Conservation (phyloP, 2,113 vertebrate genomes). For the Dipodomys merriami region DNA sequence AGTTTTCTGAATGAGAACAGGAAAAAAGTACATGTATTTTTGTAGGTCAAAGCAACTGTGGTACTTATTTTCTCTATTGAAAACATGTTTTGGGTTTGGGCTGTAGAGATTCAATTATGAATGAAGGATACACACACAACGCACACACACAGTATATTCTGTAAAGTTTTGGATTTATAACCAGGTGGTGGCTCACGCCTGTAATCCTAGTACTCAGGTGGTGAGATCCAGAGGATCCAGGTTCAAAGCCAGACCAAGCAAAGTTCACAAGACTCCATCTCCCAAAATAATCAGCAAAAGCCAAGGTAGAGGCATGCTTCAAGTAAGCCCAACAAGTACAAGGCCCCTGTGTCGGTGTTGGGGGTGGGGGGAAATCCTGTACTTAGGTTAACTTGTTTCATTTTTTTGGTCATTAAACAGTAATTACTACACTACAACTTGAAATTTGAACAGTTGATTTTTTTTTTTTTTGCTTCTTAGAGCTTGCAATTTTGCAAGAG, state of each 20-base stretch:
- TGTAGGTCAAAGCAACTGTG: not conserved
- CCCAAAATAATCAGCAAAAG: too few species aligned
- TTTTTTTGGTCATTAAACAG: conserved; percentile 59
- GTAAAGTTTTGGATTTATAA: not conserved
- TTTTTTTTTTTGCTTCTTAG: not conserved
- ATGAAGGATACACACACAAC: not conserved
- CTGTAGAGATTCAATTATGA: not conserved
- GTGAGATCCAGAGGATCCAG: too few species aligned
- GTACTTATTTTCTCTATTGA: conserved; percentile 26
- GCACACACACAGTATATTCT: not conserved
- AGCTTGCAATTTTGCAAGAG: conserved; percentile 66
- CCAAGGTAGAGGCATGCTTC: too few species aligned
- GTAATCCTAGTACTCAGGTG: too few species aligned
- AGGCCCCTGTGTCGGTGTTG: too few species aligned
- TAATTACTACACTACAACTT: conserved; percentile 15
- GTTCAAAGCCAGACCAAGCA: too few species aligned
- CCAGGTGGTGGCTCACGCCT: too few species aligned
- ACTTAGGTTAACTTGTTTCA: conserved; percentile 35
- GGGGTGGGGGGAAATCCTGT: too few species aligned
- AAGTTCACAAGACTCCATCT: too few species aligned
- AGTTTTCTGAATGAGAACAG: conserved; percentile 62
- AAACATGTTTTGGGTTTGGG: conserved; percentile 43
- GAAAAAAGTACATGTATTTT: not conserved
- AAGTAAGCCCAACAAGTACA: too few species aligned
- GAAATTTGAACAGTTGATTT: conserved; percentile 50